Conservation (phyloP, 2,888 invertebrate genomes). For the Leucozona laternaria region DNA sequence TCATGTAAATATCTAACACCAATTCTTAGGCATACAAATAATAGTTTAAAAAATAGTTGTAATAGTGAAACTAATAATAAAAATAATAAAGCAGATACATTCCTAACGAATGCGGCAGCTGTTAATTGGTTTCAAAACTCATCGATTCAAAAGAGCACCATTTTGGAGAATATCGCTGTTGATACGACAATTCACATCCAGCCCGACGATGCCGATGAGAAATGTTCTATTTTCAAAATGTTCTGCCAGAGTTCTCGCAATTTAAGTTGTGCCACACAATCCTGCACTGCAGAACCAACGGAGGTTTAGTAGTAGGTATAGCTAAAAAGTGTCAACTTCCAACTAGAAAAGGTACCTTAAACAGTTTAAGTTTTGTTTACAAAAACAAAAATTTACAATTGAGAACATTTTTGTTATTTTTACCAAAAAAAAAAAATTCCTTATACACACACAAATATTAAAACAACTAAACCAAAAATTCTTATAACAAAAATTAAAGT, state of each 20-base stretch:
- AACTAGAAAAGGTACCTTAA: slow-evolving; percentile 43
- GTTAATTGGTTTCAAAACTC: slow-evolving; percentile 54
- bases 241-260: slow-evolving; percentile 83
- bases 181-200: slow-evolving; percentile 75
- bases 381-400: slow-evolving; percentile 35
- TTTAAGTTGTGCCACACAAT: slow-evolving; percentile 79
- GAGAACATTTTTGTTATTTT: slow-evolving; percentile 38
- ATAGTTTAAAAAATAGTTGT: slow-evolving; percentile 57
- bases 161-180: slow-evolving; percentile 64
- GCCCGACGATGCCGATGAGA: slow-evolving; percentile 69
- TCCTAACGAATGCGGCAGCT: slow-evolving; percentile 51
- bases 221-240: slow-evolving; percentile 80
- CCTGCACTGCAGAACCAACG: slow-evolving; percentile 81
- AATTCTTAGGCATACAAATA: slow-evolving; percentile 68
- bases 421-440: slow-evolving; percentile 47
- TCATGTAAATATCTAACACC: slow-evolving; percentile 82
- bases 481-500: slow-evolving; percentile 25
- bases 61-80: slow-evolving; percentile 27
- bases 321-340: not conserved
- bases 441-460: not conserved
- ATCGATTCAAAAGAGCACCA: slow-evolving; percentile 54
- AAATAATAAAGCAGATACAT: slow-evolving; percentile 59
- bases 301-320: slow-evolving; percentile 79
- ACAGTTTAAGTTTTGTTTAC: slow-evolving; percentile 12
- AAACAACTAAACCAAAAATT: slow-evolving; percentile 70